Percentiles rank a stretch among this genome's conserved stretches.
Conservation (phyloP, 2,113 vertebrate genomes). For the Eublepharis macularius region DNA sequence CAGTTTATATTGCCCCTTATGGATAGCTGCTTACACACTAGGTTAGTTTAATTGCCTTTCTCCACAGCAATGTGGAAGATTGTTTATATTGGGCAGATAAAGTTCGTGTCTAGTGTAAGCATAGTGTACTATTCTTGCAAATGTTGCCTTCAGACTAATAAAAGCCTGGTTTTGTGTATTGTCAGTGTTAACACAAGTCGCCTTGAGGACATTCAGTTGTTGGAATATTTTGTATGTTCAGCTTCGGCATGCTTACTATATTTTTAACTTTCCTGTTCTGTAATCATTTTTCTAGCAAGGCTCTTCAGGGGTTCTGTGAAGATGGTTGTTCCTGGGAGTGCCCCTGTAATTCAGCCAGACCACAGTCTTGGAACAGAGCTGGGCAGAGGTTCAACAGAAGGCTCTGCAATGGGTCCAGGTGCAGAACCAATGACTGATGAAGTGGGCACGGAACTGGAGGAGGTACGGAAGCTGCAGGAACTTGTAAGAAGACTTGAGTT, state of each 20-base stretch:
- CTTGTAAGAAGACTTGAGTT: conserved; percentile 86
- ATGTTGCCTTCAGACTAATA: neutral
- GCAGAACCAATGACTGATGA: conserved; percentile 61
- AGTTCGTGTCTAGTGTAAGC: neutral
- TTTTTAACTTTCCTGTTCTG: neutral
- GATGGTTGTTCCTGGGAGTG: conserved; percentile 89
- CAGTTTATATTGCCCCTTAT: neutral
- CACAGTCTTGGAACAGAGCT: conserved; percentile 64
- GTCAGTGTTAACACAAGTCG: neutral
- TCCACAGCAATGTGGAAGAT: too few species aligned
- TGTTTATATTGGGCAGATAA: neutral
- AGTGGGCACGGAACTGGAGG: conserved; percentile 79
- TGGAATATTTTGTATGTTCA: neutral
- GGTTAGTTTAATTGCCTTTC: neutral
- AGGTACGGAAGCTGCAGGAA: conserved; percentile 89
- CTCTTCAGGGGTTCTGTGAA: conserved; percentile 13
- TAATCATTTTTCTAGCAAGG: neutral
- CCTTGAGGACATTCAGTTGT: neutral
- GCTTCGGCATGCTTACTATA: neutral
- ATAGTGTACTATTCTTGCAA: neutral
- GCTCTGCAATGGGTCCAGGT: conserved; percentile 63
- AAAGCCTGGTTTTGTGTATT: neutral
- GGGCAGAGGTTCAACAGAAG: conserved; percentile 54
- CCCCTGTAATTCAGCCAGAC: conserved; percentile 75
- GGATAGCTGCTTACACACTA: neutral